These are phyloP conservation scores for Macaca nemestrina DNA, from an alignment of 2,113 vertebrate species.

Conservation along the genomic window DNA sequence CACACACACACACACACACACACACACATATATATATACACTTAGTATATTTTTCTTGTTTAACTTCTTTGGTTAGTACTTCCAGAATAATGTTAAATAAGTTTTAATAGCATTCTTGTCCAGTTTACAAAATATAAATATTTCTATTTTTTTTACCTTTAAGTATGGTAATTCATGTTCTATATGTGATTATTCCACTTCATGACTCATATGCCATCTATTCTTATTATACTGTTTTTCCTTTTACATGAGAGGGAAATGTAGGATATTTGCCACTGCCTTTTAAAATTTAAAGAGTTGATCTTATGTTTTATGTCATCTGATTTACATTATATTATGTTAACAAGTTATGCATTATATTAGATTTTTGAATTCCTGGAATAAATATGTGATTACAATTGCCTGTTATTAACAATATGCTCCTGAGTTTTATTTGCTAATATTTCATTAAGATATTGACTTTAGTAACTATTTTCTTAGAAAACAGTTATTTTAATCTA, in stretches of 20 bases:
- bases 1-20: too few species aligned
- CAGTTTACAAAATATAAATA: neutral
- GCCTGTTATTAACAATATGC: neutral
- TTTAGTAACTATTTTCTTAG: neutral
- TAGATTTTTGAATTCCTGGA: neutral
- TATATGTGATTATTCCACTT: neutral
- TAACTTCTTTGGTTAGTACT: neutral
- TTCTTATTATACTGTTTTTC: neutral
- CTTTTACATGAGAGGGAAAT: neutral
- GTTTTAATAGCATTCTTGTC: neutral
- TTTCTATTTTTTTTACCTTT: neutral
- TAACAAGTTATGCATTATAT: neutral
- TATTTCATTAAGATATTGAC: neutral
- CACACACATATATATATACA: too few species aligned
- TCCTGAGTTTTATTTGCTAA: neutral
- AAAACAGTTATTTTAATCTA: neutral
- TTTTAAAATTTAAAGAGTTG: neutral
- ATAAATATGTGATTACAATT: neutral
- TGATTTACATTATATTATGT: neutral
- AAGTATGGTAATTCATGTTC: neutral
- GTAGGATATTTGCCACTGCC: neutral
- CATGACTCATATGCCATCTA: neutral
- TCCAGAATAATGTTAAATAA: neutral
- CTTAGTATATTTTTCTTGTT: neutral
- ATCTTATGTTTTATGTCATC: neutral